Conservation (phyloP, 2,113 vertebrate genomes). For the Trogon melanurus region DNA sequence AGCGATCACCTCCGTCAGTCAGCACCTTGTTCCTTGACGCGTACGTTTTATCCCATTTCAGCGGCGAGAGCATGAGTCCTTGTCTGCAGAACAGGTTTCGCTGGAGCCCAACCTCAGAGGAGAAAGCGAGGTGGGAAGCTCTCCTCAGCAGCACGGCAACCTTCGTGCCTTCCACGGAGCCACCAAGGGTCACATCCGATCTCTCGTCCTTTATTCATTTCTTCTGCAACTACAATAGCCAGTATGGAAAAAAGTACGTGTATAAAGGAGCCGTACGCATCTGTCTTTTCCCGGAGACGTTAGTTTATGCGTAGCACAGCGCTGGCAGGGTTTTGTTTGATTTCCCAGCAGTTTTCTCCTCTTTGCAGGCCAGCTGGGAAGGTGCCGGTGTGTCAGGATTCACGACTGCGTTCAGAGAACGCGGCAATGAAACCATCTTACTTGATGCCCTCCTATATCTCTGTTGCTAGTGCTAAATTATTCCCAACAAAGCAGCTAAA, state of each 20-base stretch:
- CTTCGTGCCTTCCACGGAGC: background rate
- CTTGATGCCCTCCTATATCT: background rate
- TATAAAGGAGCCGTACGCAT: background rate
- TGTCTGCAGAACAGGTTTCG: background rate
- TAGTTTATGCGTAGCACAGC: background rate
- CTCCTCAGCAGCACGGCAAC: background rate
- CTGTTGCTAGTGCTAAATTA: background rate
- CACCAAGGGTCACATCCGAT: too few species aligned
- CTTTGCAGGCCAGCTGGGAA: background rate
- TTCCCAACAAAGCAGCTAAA: background rate
- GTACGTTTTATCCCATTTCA: rapidly evolving
- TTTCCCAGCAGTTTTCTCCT: background rate
- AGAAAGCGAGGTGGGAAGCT: background rate
- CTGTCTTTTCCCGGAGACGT: background rate
- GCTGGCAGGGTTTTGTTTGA: background rate
- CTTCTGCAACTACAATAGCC: background rate
- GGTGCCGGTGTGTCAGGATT: background rate
- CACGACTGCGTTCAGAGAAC: background rate
- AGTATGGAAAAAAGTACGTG: background rate
- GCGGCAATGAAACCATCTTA: background rate
- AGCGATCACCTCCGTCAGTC: background rate
- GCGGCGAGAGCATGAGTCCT: background rate
- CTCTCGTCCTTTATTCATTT: too few species aligned
- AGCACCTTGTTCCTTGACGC: background rate
- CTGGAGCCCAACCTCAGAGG: background rate